These are phyloP conservation scores for Drosophila lacicola DNA, from an alignment of 2,888 invertebrate species.

Conservation along the genomic window DNA sequence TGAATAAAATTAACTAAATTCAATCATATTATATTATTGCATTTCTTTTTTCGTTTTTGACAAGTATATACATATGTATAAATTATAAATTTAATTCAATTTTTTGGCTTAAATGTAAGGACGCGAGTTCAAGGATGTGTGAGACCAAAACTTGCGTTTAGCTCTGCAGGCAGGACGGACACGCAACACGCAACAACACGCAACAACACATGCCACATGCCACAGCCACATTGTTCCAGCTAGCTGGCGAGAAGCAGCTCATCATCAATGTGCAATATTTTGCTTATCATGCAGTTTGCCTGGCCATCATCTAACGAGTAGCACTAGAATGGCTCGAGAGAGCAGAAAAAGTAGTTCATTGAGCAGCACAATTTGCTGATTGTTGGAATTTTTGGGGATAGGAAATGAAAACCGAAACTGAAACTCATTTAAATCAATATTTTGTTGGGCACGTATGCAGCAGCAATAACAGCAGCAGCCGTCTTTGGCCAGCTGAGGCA, in stretches of 20 bases:
- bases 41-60: too few species aligned
- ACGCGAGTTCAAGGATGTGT: too few species aligned
- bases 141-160: background rate
- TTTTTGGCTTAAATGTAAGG: too few species aligned
- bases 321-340: conserved; percentile 59
- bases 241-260: conserved; percentile 48
- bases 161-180: background rate
- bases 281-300: conserved; percentile 77
- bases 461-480: conserved; percentile 20
- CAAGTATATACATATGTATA: too few species aligned
- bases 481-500: conserved; percentile 8
- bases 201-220: background rate
- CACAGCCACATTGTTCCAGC: conserved; percentile 29
- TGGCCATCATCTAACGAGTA: conserved; percentile 67
- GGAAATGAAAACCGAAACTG: conserved; percentile 81
- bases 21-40: too few species aligned
- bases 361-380: conserved; percentile 79
- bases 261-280: conserved; percentile 79
- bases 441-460: conserved; percentile 79
- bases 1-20: too few species aligned
- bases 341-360: conserved; percentile 73
- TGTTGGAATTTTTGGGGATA: conserved; percentile 74
- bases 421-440: conserved; percentile 82
- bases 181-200: background rate
- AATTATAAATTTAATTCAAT: too few species aligned